Evolutionary conservation across 2,888 invertebrate genomes (phyloP).

Genomic region (Aporophyla lueneburgensis): DNA sequence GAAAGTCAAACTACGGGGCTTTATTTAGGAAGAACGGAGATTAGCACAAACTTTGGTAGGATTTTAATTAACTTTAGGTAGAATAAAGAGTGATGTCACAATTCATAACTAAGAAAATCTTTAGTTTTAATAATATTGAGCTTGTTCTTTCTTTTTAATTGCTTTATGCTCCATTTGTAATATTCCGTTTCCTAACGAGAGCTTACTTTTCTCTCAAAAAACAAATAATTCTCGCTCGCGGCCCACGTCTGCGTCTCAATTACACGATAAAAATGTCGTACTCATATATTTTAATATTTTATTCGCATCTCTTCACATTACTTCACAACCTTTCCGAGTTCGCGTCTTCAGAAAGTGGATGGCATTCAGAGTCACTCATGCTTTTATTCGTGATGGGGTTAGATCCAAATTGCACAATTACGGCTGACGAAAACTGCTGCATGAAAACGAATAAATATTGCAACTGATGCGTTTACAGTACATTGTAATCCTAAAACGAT

Average conservation of each 20-base stretch:
- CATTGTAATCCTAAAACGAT: conserved; percentile 42
- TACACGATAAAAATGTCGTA: conserved; percentile 49
- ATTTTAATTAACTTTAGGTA: conserved; percentile 59
- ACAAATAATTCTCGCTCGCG: conserved; percentile 21
- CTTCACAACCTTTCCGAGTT: conserved; percentile 33
- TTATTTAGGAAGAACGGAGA: conserved; percentile 60
- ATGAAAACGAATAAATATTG: conserved; percentile 23
- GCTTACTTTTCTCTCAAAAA: conserved; percentile 17
- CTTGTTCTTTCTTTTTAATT: conserved; percentile 2
- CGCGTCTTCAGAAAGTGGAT: conserved; percentile 32
- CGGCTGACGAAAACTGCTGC: not conserved
- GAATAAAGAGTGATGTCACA: conserved; percentile 51
- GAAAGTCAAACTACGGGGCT: conserved; percentile 57
- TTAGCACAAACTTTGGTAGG: conserved; percentile 54
- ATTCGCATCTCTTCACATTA: conserved; percentile 39
- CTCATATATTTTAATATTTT: conserved; percentile 50
- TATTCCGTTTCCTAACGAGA: conserved; percentile 11
- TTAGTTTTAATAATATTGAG: conserved; percentile 6
- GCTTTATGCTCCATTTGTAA: conserved; percentile 2
- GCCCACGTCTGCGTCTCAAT: conserved; percentile 45
- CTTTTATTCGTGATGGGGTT: conserved; percentile 22
- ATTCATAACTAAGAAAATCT: conserved; percentile 47
- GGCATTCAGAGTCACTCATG: conserved; percentile 40
- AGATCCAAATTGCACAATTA: conserved; percentile 25
- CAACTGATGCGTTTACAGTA: conserved; percentile 8